Evolutionary conservation across 2,797 vertebrate genomes (phyloP), one percentile per base, ranked within the genome.

Genomic region (Corythornis leucogaster): DNA sequence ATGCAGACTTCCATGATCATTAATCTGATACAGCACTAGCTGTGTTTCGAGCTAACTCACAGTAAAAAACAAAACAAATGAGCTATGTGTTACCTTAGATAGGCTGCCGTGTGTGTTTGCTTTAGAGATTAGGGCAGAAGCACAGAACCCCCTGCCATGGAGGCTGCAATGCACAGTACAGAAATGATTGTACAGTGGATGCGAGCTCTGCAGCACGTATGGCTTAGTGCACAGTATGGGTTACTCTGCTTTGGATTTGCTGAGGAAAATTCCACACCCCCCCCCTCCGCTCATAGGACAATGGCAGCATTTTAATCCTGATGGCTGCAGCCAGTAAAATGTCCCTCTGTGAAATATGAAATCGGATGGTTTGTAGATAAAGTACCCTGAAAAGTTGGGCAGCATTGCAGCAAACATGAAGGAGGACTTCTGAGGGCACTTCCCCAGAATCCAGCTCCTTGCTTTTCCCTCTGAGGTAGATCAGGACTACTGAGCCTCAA

Each of bases 1-100:
- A 76, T 85, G 77, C 85, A 84, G 53, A 69, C 70, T 86, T 87
- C 53, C 48, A 26, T 50, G 77, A 62, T 89, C 70, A 64, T 94
- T 93, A 89, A 73, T 85, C 87, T 89, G 62, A 38, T 92, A 71
- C 25, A 85, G 76, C 61, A 33, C 31, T 89, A 57, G 43, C 79
- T 75, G 61, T 80, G 42, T 82, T 87, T 89, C 77, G 84, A 79
- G 42, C 63, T 75, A 87, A 74, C 80, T 86, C 28, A 55, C 82
- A 79, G 55, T 68, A 54, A 78, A 85, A 85, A 67, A 68, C 22
- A 82, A 67, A 71, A 26, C 28, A 14, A 79, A 81, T 73, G 55
- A 93, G 70, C 40, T 70, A 21, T 75, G 61, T 82, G 73, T 92
- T 87, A 85, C 73, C 58, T 94, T 89, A 71, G 74, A 79, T 87